Percentiles rank a stretch among this genome's conserved stretches.
These are phyloP conservation scores for Hylyphantes graminicola DNA, from an alignment of 1,140 invertebrate species.

Conservation along the genomic window DNA sequence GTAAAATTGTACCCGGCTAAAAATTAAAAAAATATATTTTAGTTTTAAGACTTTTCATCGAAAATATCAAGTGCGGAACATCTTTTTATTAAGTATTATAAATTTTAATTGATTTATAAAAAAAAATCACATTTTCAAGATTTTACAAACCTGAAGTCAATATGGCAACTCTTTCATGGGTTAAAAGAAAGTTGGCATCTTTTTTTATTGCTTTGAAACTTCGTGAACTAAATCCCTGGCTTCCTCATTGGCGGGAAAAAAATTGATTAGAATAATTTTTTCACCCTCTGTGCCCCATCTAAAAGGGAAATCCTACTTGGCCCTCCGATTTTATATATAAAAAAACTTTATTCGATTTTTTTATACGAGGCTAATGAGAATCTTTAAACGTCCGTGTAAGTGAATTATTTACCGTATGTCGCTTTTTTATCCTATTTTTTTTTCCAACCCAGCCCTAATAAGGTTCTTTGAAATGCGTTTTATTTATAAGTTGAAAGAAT, in stretches of 20 bases:
- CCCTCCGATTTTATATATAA: conserved; percentile 5
- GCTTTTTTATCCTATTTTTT: background rate
- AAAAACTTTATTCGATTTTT: background rate
- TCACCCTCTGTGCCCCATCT: background rate
- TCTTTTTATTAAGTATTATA: too few relatives aligned
- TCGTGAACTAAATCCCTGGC: conserved; percentile 17
- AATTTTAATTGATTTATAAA: too few relatives aligned
- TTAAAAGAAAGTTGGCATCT: too few relatives aligned
- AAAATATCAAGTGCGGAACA: too few relatives aligned
- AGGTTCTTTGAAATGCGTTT: background rate
- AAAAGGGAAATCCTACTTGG: conserved; percentile 47
- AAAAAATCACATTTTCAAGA: too few relatives aligned
- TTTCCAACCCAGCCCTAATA: background rate
- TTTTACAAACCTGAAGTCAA: too few relatives aligned
- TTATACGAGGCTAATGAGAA: background rate
- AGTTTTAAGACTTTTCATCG: too few relatives aligned
- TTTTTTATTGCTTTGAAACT: too few relatives aligned
- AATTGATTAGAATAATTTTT: conserved; percentile 45
- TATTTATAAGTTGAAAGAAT: background rate
- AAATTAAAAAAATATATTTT: too few relatives aligned
- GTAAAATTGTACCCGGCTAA: background rate
- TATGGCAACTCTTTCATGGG: too few relatives aligned
- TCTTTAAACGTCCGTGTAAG: background rate
- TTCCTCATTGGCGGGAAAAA: conserved; percentile 18
- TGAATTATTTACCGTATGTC: background rate